Evolutionary conservation across 2,113 vertebrate genomes (phyloP).

Genomic region (Acrocephalus kingi): DNA sequence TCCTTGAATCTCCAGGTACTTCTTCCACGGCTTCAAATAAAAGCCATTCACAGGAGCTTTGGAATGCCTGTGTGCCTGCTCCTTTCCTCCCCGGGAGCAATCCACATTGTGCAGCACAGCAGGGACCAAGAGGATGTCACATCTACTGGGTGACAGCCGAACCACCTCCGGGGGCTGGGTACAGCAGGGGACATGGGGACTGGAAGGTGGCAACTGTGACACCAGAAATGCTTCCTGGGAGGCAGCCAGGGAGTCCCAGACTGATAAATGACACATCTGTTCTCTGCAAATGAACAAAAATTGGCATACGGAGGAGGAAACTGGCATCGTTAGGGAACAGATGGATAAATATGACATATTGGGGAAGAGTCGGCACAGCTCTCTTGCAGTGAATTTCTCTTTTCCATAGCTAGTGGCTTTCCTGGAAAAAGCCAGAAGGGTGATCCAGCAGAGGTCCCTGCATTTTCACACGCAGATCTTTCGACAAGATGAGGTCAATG

Average conservation of each 20-base stretch:
- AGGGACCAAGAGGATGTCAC: background rate
- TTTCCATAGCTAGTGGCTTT: background rate
- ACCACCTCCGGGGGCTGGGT: background rate
- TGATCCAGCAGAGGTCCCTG: background rate
- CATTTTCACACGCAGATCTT: background rate
- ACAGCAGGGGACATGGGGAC: background rate
- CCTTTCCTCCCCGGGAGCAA: background rate
- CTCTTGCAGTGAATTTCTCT: background rate
- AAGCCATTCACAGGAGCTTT: background rate
- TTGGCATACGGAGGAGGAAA: conserved; percentile 36
- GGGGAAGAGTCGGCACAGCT: background rate
- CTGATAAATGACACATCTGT: conserved; percentile 49
- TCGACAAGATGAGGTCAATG: background rate
- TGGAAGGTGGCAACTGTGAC: background rate
- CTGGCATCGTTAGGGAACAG: conserved; percentile 24
- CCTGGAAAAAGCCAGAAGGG: background rate
- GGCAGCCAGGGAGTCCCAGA: background rate
- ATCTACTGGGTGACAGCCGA: background rate
- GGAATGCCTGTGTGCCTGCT: background rate
- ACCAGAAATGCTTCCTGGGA: background rate
- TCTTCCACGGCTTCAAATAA: background rate
- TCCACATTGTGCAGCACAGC: background rate
- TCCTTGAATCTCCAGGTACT: background rate
- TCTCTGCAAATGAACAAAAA: conserved; percentile 60
- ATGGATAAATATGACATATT: conserved; percentile 15